A percentile compares a stretch with the other conserved stretches of the same genome.
Evolutionary conservation across 2,888 invertebrate species (phyloP).

Genomic region (Caenorhabditis sp.): DNA sequence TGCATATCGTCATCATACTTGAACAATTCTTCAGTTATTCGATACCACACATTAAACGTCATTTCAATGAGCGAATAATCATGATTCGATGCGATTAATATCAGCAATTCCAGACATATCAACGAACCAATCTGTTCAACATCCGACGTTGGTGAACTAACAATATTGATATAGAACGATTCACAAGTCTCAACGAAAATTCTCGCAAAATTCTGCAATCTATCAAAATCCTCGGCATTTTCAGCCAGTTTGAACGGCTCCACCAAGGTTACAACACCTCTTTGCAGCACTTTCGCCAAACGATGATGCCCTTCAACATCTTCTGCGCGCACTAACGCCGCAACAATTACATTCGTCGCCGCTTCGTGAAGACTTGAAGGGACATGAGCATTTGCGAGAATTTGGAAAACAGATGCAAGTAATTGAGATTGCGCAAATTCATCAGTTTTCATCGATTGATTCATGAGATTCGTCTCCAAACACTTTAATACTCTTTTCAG

Average conservation of each 20-base stretch:
- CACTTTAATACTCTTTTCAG: conserved; percentile 38
- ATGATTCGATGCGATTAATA: conserved; percentile 92
- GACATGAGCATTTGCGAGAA: conserved; percentile 69
- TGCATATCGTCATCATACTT: conserved; percentile 84
- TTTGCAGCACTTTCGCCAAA: conserved; percentile 83
- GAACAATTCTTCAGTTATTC: conserved; percentile 91
- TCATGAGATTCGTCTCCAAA: conserved; percentile 28
- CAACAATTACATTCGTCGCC: conserved; percentile 76
- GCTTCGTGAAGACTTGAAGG: conserved; percentile 81
- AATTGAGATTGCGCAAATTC: conserved; percentile 76
- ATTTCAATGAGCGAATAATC: conserved; percentile 90
- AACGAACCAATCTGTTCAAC: conserved; percentile 30
- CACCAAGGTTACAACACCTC: conserved; percentile 81
- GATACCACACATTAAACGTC: conserved; percentile 96
- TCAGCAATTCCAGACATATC: conserved; percentile 84
- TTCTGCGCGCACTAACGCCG: conserved; percentile 63
- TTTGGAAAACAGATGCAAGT: conserved; percentile 71
- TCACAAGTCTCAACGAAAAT: conserved; percentile 94
- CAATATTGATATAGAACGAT: conserved; percentile 85
- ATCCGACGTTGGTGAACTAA: conserved; percentile 71
- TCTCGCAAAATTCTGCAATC: conserved; percentile 88
- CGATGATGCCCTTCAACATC: conserved; percentile 76
- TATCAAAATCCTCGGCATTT: conserved; percentile 63
- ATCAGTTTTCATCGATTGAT: conserved; percentile 73
- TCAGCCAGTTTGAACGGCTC: conserved; percentile 80